Evolutionary conservation across 2,113 vertebrate genomes (phyloP), one percentile per base, ranked within the genome.

Genomic region (Oophaga pumilio): DNA sequence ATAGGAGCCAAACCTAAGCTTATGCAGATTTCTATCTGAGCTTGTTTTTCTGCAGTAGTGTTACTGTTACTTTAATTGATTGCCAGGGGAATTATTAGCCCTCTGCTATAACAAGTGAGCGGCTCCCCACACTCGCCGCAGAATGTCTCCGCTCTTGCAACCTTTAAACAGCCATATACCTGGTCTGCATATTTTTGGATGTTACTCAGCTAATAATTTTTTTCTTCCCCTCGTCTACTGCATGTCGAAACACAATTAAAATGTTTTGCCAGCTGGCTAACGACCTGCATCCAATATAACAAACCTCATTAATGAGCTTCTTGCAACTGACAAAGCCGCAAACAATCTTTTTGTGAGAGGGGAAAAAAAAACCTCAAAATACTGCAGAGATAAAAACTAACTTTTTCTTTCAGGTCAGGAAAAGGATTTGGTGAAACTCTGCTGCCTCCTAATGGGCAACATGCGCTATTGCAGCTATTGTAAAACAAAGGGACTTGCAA

Each of bases 261-360:
- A 50, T 76, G 86, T 83, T 82, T 87, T 59, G 80, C 86, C 80
- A 83, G 86, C 76, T 80, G 84, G 77, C 88, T 89, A 85, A 79
- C 71, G 88, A 85, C 84, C 88, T 89, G 82, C 83, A 80, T 89
- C 80, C 57, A 14, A 84, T 84, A 88, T 88, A 87, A 88, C 81
- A 84, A 84, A 88, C 73, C 81, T 88, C 71, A 77, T 83, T 88
- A 88, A 82, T 76, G 86, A 74, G 66, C 57, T 60, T 64, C 69
- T 76, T 49, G 79, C 69, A 64, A 64, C 86, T 64, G 56, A 82
- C 56, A 76, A 83, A 76, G 52, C 66, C 56, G 78, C 50, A 87
- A 77, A 76, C 53, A 73, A 66, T 52, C 66, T 69, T 82, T 87
- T 81, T 57, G 8, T 73, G 69, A 18, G 68, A 17, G 24, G 18